Conservation (phyloP, 2,888 invertebrate species). For the Lamproptera curius region DNA sequence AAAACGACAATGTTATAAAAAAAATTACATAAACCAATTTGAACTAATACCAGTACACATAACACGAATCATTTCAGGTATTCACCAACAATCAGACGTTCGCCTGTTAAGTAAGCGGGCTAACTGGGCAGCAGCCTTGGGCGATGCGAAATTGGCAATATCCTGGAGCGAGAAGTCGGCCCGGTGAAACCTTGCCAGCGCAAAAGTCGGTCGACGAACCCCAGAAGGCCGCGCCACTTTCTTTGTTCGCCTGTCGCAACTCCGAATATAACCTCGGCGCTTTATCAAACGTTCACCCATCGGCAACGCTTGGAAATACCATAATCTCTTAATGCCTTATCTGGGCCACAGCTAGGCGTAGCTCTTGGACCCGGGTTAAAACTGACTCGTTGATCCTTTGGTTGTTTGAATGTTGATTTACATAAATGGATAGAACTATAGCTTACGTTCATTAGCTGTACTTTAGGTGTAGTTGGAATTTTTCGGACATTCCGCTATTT, state of each 20-base stretch:
- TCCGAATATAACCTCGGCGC: slow-evolving; percentile 61
- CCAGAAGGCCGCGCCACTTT: slow-evolving; percentile 74
- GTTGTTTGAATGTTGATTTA: too few relatives aligned
- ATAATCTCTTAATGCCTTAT: slow-evolving; percentile 26
- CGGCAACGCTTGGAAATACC: slow-evolving; percentile 29
- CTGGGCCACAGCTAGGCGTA: background rate
- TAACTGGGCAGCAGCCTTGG: slow-evolving; percentile 61
- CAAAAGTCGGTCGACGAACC: slow-evolving; percentile 76
- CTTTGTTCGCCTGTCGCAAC: slow-evolving; percentile 74
- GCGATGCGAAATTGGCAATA: slow-evolving; percentile 70
- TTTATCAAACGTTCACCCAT: slow-evolving; percentile 69
- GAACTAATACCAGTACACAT: too few relatives aligned
- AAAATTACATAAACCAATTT: too few relatives aligned
- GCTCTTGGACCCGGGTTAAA: background rate
- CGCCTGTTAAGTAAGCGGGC: slow-evolving; percentile 49
- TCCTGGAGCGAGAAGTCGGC: slow-evolving; percentile 76
- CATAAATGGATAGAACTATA: too few relatives aligned
- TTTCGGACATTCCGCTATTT: too few relatives aligned
- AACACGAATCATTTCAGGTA: too few relatives aligned
- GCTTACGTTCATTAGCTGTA: too few relatives aligned
- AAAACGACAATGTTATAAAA: too few relatives aligned
- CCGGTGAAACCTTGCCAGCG: slow-evolving; percentile 77
- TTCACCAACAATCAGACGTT: slow-evolving; percentile 28
- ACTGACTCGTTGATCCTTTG: background rate
- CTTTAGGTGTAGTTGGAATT: too few relatives aligned